These are phyloP conservation scores for Keiferia lycopersicella DNA, from an alignment of 2,888 invertebrate species.

Conservation along the genomic window DNA sequence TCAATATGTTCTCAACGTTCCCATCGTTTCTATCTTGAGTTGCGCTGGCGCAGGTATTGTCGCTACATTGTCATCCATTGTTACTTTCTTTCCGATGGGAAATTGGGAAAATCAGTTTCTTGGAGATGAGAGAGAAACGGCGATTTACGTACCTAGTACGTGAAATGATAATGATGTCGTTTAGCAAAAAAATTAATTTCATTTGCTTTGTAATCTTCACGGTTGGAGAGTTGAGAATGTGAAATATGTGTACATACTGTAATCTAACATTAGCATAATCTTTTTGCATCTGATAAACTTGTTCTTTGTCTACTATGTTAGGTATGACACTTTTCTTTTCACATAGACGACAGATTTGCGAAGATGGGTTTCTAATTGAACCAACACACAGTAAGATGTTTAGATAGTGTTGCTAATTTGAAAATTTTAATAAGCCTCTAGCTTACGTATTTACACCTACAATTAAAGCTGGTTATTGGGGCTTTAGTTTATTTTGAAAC, in stretches of 20 bases:
- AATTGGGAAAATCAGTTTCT: slow-evolving; percentile 24
- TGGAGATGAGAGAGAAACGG: slow-evolving; percentile 13
- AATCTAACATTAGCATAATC: background rate
- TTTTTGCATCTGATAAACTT: background rate
- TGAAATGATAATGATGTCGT: background rate
- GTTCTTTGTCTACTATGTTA: too few species aligned
- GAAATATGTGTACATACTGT: background rate
- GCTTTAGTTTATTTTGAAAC: too few species aligned
- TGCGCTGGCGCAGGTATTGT: background rate
- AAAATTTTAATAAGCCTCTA: too few species aligned
- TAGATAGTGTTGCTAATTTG: too few species aligned
- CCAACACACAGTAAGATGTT: too few species aligned
- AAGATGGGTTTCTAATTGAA: too few species aligned
- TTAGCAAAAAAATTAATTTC: background rate
- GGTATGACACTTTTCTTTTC: too few species aligned
- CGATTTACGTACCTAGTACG: background rate
- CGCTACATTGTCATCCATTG: slow-evolving; percentile 16
- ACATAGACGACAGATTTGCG: too few species aligned
- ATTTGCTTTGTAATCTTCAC: slow-evolving; percentile 2
- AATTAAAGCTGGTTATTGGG: too few species aligned
- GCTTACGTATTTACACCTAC: too few species aligned
- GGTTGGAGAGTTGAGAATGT: background rate
- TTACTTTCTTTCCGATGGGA: slow-evolving; percentile 28
- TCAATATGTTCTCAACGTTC: slow-evolving; percentile 15
- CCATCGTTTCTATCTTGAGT: slow-evolving; percentile 7